Evolutionary conservation across 2,113 vertebrate genomes (phyloP), one percentile per base, ranked within the genome.

Genomic region (Rhodinocichla rosea): DNA sequence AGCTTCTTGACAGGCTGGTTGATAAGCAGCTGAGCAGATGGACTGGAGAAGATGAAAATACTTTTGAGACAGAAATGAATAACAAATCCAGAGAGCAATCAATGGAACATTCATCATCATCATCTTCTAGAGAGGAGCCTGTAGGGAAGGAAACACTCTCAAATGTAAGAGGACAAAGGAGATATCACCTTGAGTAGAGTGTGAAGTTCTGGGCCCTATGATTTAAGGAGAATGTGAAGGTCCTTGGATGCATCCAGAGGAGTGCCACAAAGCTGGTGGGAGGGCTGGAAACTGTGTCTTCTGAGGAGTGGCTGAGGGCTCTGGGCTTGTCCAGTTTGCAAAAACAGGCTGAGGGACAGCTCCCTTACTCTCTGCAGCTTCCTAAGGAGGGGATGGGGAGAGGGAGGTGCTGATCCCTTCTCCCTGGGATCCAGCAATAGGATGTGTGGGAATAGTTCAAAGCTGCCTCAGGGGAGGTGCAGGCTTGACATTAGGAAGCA

Each of bases 111-210:
- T 94, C 78, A 3, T 95, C 97, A 3, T 95, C 97, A 5, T 45
- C 77, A 3, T 98, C 97, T 71, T 96, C 98, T 27, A 97, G 98
- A 94, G 97, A 97, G 8, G 98, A 99, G 56, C 98, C 99, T 21
- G 95, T 99, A 2, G 98, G 98, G 30, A 99, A 98, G 94, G 98
- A 99, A 97, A 97, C 98, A 32, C 24, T 96, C 22, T 39, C 67
- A 55, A 83, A 97, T 81, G 98, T 98, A 98, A 98, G 94, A 39
- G 37, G 14, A 2, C 14, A 26, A 55, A 77, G 35, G 35, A 49
- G 30, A 76, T 23, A 26, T 91, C 57, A 22, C 8, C 28, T 71
- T 27, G 42, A 89, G 5, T 35, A 42, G 6, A 50, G 28, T 69
- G 33, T 60, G 69, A 23, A 39, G 6, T 86, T 79, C 39, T 75